Evolutionary conservation across 2,888 invertebrate genomes (phyloP).

Genomic region (Epinotia ramella): DNA sequence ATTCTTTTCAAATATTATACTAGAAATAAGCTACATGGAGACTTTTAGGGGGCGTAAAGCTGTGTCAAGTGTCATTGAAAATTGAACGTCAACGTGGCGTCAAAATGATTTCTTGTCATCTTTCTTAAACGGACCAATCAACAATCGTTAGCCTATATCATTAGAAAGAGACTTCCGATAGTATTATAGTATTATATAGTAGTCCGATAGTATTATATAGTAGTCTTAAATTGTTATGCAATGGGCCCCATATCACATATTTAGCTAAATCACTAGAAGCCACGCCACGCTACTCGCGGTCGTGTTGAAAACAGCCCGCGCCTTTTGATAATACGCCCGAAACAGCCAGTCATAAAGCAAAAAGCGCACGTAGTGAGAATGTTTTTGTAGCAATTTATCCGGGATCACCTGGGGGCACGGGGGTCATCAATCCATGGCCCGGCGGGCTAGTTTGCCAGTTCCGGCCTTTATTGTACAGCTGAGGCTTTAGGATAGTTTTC

Average conservation of each 20-base stretch:
- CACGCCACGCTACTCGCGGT: neutral
- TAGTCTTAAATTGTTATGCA: too few relatives aligned
- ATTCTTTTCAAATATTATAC: neutral
- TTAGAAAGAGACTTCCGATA: too few relatives aligned
- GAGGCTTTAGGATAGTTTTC: slow-evolving; percentile 28
- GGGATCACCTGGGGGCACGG: slow-evolving; percentile 44
- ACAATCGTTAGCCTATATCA: too few relatives aligned
- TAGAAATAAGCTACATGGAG: neutral
- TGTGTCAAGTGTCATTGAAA: too few relatives aligned
- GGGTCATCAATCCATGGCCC: slow-evolving; percentile 45
- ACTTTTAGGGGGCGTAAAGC: too few relatives aligned
- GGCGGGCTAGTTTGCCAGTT: slow-evolving; percentile 40
- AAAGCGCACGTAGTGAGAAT: slow-evolving; percentile 54
- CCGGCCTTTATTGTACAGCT: slow-evolving; percentile 44
- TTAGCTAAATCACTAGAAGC: neutral
- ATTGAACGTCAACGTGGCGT: too few relatives aligned
- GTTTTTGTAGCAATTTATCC: slow-evolving; percentile 47
- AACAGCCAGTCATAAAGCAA: slow-evolving; percentile 61
- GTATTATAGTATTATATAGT: too few relatives aligned
- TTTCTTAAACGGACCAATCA: too few relatives aligned
- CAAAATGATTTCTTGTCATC: too few relatives aligned
- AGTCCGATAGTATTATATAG: too few relatives aligned
- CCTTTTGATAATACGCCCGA: slow-evolving; percentile 45
- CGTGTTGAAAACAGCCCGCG: slow-evolving; percentile 15
- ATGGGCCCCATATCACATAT: neutral